Evolutionary conservation across 2,797 vertebrate species (phyloP).

Genomic region (Gymnothorax reevesii): DNA sequence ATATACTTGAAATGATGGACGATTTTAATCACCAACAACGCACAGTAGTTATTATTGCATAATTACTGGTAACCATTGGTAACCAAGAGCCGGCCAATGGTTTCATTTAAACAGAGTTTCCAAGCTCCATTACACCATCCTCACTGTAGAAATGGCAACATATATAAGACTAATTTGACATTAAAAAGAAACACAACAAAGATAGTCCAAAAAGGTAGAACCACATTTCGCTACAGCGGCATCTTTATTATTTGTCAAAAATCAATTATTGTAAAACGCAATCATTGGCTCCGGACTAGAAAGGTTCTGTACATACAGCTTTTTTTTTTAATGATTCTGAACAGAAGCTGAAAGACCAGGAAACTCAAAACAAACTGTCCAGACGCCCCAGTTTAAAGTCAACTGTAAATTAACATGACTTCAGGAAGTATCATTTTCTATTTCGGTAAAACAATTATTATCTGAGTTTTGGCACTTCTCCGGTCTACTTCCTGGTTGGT

Average conservation of each 20-base stretch:
- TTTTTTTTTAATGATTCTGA: background rate
- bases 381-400: background rate
- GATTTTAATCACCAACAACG: background rate
- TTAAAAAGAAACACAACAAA: background rate
- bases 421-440: background rate
- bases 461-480: background rate
- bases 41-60: background rate
- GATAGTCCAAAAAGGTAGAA: background rate
- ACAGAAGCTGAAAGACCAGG: background rate
- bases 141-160: background rate
- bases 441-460: background rate
- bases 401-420: background rate
- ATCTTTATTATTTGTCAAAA: conserved; percentile 5
- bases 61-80: background rate
- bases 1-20: background rate
- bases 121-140: background rate
- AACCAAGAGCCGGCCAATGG: background rate
- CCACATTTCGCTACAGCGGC: background rate
- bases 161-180: background rate
- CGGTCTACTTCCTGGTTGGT: background rate
- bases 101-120: background rate
- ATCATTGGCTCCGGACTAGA: conserved; percentile 4
- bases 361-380: background rate
- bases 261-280: background rate
- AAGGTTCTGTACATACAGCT: background rate